A percentile compares a stretch with the other conserved stretches of the same genome.
Evolutionary conservation across 2,888 invertebrate genomes (phyloP).

Genomic region (Pterostichus niger): DNA sequence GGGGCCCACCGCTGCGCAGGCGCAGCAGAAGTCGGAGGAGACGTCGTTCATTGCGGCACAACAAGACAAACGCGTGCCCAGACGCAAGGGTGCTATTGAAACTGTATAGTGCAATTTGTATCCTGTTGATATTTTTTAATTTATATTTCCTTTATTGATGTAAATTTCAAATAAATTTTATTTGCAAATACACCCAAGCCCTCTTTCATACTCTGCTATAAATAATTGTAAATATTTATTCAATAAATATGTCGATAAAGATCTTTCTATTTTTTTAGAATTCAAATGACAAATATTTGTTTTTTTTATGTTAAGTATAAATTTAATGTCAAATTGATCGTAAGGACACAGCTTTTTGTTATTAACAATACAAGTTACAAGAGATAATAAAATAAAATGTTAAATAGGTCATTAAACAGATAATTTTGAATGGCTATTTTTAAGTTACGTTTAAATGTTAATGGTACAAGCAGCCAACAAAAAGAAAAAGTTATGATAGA

Average conservation of each 20-base stretch:
- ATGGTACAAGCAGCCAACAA: slow-evolving; percentile 21
- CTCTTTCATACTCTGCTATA: neutral
- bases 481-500: slow-evolving; percentile 26
- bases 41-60: slow-evolving; percentile 87
- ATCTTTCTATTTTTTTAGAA: no score
- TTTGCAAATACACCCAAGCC: neutral
- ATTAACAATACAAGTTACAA: neutral
- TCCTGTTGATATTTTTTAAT: slow-evolving; percentile 62
- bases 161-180: slow-evolving; percentile 57
- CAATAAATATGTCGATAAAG: neutral
- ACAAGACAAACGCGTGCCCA: slow-evolving; percentile 75
- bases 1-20: slow-evolving; percentile 69
- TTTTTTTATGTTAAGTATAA: no score
- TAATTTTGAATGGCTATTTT: slow-evolving; percentile 39
- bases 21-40: slow-evolving; percentile 82
- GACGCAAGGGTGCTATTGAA: slow-evolving; percentile 77
- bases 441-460: slow-evolving; percentile 27
- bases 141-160: slow-evolving; percentile 63
- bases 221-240: neutral
- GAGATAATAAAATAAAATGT: slow-evolving; percentile 30
- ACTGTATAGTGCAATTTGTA: slow-evolving; percentile 75
- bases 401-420: slow-evolving; percentile 28
- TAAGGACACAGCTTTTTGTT: no score
- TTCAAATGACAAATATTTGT: no score
- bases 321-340: no score